Evolutionary conservation across 2,113 vertebrate genomes (phyloP), one percentile per base, ranked within the genome.

Genomic region (Dendrocopos noguchii): DNA sequence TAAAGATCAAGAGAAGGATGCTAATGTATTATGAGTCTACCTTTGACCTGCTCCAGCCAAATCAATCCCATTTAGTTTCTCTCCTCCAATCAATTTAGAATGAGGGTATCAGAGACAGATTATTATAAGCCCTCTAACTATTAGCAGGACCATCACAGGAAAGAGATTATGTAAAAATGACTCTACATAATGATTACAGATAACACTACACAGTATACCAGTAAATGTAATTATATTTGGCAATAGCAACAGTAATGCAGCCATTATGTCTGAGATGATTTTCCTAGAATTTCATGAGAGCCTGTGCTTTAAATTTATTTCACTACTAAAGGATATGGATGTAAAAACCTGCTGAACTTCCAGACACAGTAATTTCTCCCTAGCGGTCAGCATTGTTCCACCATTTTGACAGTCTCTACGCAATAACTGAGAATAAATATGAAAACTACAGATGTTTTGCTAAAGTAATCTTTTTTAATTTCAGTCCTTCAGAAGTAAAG

Each of bases 161-260:
- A 95, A 88, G 57, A 85, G 72, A 74, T 89, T 87, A 74, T 87
- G 50, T 91, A 80, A 44, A 92, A 94, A 75, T 92, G 47, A 78
- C 68, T 87, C 78, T 28, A 91, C 68, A 34, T 94, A 84, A 92
- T 71, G 87, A 85, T 92, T 94, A 83, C 79, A 89, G 84, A 88
- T 92, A 93, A 44, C 53, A 25, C 47, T 68, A 50, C 44, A 52
- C 14, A 24, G 25, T 77, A 34, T 59, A 61, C 60, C 44, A 66
- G 27, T 71, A 65, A 88, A 91, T 52, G 64, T 71, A 93, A 89
- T 93, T 94, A 64, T 74, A 60, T 91, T 89, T 70, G 81, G 89
- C 84, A 87, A 36, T 73, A 76, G 42, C 78, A 90, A 73, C 71
- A 91, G 60, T 89, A 89, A 93, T 90, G 44, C 57, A 72, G 52